Evolutionary conservation across 2,888 invertebrate genomes (phyloP), one percentile per base, ranked within the genome.

Genomic region (Automeris io): DNA sequence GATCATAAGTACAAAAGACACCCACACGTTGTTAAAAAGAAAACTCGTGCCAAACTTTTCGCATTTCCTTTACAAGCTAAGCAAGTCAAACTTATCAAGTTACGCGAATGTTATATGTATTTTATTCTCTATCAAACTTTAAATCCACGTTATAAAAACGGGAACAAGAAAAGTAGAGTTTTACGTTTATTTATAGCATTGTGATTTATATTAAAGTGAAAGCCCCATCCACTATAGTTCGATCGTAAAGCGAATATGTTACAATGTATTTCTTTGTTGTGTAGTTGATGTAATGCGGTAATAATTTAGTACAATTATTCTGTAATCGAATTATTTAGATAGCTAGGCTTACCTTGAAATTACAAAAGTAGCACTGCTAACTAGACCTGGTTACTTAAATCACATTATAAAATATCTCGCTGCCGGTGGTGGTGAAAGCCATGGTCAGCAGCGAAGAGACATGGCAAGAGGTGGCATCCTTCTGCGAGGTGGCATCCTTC

Each of bases 141-240:
- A 51, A 54, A 52, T 46, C 49, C 45, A 12, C 25, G 33, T 39
- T 42, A 40, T 29, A 37, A 48, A 49, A 47, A 43, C 41, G 43
- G 49, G 49, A 45, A 45, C 49, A 50, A 47, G 47, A 45, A 49
- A 54, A 51, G 45, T 52, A 50, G 42, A 13, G 6, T 29, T 13
- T 24, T 37, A 37, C 23, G 23, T 37, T 37, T 32, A 37, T 32
- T 22, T 23, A 31, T 31, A 37, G 32, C 29, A 13, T 37, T 37
- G 22, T 32, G 37, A 22, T 37, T 37, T 37, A 37, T 37, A 23
- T 23, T 18, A 18, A 23, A 12, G 8, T 23, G 29, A n/a, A 16
- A n/a, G 16, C 3, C 16, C 8, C 8, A 1, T 1, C 7, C 13
- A 8, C 8, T 8, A n/a, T n/a, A n/a, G n/a, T 29, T 29, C 8